Base-by-base conservation (phyloP, 2,797 vertebrate species). In the Rhinella marina region DNA sequence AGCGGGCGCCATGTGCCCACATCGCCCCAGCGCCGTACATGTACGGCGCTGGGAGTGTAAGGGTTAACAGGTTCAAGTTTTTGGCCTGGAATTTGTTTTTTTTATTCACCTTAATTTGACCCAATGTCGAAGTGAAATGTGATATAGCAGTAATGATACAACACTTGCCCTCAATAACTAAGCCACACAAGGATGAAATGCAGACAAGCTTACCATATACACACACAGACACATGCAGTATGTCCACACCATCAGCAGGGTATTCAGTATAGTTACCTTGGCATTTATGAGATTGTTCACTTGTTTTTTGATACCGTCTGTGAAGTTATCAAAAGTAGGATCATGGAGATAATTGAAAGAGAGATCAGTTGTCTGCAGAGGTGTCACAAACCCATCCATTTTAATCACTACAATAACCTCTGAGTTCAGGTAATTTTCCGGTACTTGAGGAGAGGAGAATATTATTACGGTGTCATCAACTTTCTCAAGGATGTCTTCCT, bases 281-380 rank as follows among this genome's bases (percentile, higher is more conserved):
- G 95, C 95, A 16, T 96, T 94, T 89, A 96, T 96, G 90, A 96
- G 94, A 62, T 95, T 95, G 92, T 96, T 96, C 91, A 96, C 95
- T 90, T 96, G 94, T 73, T 96, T 97, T 94, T 98, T 97, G 90
- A 97, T 91, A 0, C 95, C 97, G 84, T 97, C 97, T 0, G 93
- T 94, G 91, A 98, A 94, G 23, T 94, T 90, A 88, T 97, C 92
- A 90, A 99, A 99, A 73, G 88, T 93, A 56, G 98, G 98, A 91
- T 99, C 92, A 0, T 95, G 91, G 85, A 97, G 93, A 66, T 99
- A 99, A 62, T 95, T 93, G 21, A 99, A 99, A 27, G 95, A 92
- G 1, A 90, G 90, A 0, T 91, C 93, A 72, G 94, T 92, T 0
- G 93, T 93, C 90, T 94, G 95, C 23, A 97, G 95, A 64, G 95